Evolutionary conservation across 2,113 vertebrate genomes (phyloP).

Genomic region (Stictonetta naevosa): DNA sequence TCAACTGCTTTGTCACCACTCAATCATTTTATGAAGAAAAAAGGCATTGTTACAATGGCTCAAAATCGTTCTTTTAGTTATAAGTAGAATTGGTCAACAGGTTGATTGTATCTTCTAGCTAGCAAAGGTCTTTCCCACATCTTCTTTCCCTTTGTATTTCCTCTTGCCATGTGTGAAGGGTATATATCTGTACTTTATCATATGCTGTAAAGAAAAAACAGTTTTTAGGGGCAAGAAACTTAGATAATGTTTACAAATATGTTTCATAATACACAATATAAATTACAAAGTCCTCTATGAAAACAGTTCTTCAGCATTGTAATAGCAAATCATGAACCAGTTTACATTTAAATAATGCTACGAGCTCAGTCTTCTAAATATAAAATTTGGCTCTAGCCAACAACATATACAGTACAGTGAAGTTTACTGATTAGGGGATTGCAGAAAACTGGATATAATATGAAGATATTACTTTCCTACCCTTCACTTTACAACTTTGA

Average conservation of each 20-base stretch:
- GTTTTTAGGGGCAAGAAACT: background rate
- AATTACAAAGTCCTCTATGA: background rate
- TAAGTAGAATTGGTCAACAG: constrained; percentile 71
- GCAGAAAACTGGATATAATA: background rate
- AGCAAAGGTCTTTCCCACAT: constrained; percentile 94
- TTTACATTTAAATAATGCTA: background rate
- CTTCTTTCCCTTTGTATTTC: constrained; percentile 99
- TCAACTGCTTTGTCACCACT: constrained; percentile 66
- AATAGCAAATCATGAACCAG: background rate
- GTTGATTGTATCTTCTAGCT: constrained; percentile 86
- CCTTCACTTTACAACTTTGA: background rate
- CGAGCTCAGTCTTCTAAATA: background rate
- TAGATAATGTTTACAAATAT: background rate
- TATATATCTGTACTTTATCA: constrained; percentile 99
- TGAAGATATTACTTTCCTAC: background rate
- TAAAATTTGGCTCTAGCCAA: background rate
- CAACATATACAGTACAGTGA: background rate
- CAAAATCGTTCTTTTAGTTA: constrained; percentile 78
- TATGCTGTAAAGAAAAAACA: constrained; percentile 85
- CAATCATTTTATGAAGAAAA: constrained; percentile 79
- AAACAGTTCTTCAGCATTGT: background rate
- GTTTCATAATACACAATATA: background rate
- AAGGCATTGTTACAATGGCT: constrained; percentile 85
- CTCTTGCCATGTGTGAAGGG: constrained; percentile 99
- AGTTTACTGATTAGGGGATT: background rate